Percentiles rank a stretch among this genome's conserved stretches.
Conservation (phyloP, 2,113 vertebrate genomes). For the Apodemus speciosus region DNA sequence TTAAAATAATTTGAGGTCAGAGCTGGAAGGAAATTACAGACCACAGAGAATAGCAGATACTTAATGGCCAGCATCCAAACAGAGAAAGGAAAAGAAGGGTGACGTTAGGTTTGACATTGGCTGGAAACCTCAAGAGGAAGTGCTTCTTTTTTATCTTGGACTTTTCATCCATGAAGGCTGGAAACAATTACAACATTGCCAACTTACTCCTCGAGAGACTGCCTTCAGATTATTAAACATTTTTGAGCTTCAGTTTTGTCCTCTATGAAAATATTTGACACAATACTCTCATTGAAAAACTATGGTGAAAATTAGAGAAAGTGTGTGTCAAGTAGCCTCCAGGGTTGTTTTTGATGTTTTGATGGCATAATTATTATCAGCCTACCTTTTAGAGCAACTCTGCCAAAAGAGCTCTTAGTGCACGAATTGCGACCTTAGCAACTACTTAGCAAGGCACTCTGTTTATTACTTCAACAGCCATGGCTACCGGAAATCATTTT, state of each 20-base stretch:
- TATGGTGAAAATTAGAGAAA: not conserved
- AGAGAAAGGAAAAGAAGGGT: not conserved
- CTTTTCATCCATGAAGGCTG: not conserved
- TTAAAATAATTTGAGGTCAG: not conserved
- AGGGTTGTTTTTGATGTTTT: not conserved
- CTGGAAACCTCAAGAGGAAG: not conserved
- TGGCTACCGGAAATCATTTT: not conserved
- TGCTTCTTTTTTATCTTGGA: not conserved
- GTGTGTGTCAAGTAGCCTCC: not conserved
- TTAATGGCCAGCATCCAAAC: not conserved
- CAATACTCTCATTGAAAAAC: not conserved
- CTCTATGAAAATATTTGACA: not conserved
- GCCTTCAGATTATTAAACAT: not conserved
- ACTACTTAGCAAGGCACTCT: not conserved
- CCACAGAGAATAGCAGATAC: not conserved
- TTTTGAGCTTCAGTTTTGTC: not conserved
- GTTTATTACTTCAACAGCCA: conserved; percentile 5
- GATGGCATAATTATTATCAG: not conserved
- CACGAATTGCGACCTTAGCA: not conserved
- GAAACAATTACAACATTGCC: not conserved
- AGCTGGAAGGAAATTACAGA: not conserved
- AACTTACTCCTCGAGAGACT: not conserved
- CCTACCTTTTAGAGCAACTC: not conserved
- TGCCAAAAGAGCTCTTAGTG: not conserved
- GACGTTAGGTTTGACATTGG: not conserved